Conservation (phyloP, 1,140 invertebrate species). For the Hyposmocoma kahamanoa region DNA sequence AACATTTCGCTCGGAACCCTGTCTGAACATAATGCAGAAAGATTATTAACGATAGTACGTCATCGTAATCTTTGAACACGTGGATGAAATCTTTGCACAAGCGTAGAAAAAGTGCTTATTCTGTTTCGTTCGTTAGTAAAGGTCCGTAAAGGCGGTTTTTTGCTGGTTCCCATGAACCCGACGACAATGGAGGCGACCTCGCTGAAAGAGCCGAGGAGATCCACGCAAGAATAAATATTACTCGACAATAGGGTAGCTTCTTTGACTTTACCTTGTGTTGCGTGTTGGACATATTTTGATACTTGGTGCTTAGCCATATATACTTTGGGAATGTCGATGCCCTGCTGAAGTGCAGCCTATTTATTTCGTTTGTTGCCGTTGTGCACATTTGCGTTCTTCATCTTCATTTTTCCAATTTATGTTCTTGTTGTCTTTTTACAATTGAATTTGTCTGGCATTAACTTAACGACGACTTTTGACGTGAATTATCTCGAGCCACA, state of each 20-base stretch:
- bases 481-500: no score
- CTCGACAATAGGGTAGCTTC: conserved; percentile 67
- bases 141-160: conserved; percentile 61
- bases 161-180: conserved; percentile 69
- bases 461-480: no score
- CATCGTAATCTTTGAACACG: conserved; percentile 60
- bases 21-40: conserved; percentile 31
- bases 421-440: no score
- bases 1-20: no score
- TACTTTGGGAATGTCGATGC: no score
- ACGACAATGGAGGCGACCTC: conserved; percentile 64
- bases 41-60: conserved; percentile 41
- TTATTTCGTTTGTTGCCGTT: no score
- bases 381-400: no score
- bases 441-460: no score
- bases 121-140: conserved; percentile 45
- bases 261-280: conserved; percentile 55
- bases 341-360: no score
- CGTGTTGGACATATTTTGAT: conserved; percentile 29
- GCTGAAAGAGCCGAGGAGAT: conserved; percentile 61
- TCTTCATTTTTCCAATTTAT: no score
- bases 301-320: conserved; percentile 23
- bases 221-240: conserved; percentile 71
- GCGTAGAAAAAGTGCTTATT: conserved; percentile 65
- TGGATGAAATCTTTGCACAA: conserved; percentile 43